These are phyloP conservation scores for Pardosa pseudoannulata DNA, from an alignment of 2,888 invertebrate species.

Conservation along the genomic window DNA sequence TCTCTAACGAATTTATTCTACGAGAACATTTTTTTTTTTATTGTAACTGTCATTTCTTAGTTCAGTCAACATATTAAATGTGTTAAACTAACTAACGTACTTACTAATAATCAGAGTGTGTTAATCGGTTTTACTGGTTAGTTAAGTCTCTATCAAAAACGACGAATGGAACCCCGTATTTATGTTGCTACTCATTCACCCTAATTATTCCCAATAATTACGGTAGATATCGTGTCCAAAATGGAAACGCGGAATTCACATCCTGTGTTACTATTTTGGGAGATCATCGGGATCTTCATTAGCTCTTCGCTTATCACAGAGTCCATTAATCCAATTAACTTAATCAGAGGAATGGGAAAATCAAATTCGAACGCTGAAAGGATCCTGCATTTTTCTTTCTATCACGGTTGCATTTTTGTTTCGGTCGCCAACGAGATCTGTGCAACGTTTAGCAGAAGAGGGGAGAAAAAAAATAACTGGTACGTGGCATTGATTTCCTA, in stretches of 20 bases:
- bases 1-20: too few species aligned
- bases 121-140: too few species aligned
- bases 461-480: too few species aligned
- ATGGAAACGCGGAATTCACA: not conserved
- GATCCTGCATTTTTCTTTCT: not conserved
- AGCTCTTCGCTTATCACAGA: slow-evolving; percentile 23
- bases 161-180: too few species aligned
- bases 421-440: not conserved
- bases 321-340: slow-evolving; percentile 43
- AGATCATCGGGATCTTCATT: slow-evolving; percentile 28
- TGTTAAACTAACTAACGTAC: too few species aligned
- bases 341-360: slow-evolving; percentile 46
- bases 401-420: not conserved
- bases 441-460: not conserved
- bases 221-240: not conserved
- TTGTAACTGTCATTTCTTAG: too few species aligned
- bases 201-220: not conserved
- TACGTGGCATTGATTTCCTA: not conserved
- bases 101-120: too few species aligned
- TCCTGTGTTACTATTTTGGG: slow-evolving; percentile 13
- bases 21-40: too few species aligned
- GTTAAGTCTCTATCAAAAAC: too few species aligned
- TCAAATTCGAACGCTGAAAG: slow-evolving; percentile 32
- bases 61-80: too few species aligned
- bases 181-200: not conserved